These are phyloP conservation scores for Punctoribates punctum DNA, from an alignment of 2,888 invertebrate species.

Conservation along the genomic window DNA sequence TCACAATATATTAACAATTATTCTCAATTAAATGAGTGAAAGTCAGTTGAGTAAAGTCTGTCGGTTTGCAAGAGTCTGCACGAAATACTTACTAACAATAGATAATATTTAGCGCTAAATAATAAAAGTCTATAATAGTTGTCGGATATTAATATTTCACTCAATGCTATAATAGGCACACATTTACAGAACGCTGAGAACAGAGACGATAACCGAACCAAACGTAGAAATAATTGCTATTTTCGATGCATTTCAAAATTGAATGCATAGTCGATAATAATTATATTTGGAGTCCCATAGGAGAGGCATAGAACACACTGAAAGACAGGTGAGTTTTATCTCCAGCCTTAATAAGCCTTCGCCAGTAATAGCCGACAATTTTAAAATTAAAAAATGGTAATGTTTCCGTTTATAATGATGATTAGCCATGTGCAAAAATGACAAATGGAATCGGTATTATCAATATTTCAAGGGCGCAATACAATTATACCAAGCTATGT, in stretches of 20 bases:
- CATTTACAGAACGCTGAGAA: neutral
- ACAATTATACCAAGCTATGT: conserved; percentile 1
- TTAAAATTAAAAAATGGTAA: conserved; percentile 25
- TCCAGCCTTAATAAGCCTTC: neutral
- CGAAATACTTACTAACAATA: conserved; percentile 20
- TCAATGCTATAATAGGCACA: neutral
- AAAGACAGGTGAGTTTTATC: conserved; percentile 1
- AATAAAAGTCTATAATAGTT: conserved; percentile 1
- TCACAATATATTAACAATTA: conserved; percentile 23
- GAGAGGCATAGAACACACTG: neutral
- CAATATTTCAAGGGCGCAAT: conserved; percentile 22
- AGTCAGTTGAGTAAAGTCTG: neutral
- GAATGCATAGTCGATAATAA: conserved; percentile 2
- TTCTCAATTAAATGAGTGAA: conserved; percentile 29
- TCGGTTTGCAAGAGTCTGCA: neutral
- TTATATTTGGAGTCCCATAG: neutral
- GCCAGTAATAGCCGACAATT: conserved; percentile 9
- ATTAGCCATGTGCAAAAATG: conserved; percentile 29
- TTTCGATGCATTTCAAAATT: neutral
- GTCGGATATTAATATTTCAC: conserved; percentile 14
- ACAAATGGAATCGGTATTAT: conserved; percentile 26
- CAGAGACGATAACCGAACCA: neutral
- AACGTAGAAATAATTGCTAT: conserved; percentile 2
- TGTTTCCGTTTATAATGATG: conserved; percentile 37
- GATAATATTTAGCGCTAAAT: conserved; percentile 20